Conservation (phyloP, 2,113 vertebrate genomes). For the Chiloscyllium plagiosum region DNA sequence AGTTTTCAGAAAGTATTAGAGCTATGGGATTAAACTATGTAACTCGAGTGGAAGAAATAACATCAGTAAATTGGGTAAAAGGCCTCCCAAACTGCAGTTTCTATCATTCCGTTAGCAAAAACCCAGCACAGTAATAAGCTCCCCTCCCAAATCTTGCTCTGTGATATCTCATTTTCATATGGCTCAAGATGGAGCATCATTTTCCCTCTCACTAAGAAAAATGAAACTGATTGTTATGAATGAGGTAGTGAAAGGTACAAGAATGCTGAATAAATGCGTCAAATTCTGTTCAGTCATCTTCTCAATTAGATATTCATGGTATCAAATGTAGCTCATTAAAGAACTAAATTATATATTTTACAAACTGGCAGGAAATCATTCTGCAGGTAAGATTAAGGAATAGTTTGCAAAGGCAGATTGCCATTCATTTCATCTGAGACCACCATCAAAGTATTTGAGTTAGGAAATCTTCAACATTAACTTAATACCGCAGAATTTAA, state of each 20-base stretch:
- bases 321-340: background rate
- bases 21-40: background rate
- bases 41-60: background rate
- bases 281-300: background rate
- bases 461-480: background rate
- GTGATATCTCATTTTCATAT: background rate
- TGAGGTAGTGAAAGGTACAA: background rate
- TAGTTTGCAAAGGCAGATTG: background rate
- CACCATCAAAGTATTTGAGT: background rate
- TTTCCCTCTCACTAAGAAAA: background rate
- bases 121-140: background rate
- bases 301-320: background rate
- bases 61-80: background rate
- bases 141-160: background rate
- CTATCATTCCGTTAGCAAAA: background rate
- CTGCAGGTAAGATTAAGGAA: constrained; percentile 11
- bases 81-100: background rate
- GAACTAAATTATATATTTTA: background rate
- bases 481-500: background rate
- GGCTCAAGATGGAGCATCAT: background rate
- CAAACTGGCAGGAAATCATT: background rate
- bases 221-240: constrained; percentile 2
- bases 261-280: background rate
- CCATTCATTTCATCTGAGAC: background rate
- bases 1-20: background rate